Percentiles rank a stretch among this genome's conserved stretches.
Evolutionary conservation across 2,797 vertebrate species (phyloP).

Genomic region (Tokudaia muenninki): DNA sequence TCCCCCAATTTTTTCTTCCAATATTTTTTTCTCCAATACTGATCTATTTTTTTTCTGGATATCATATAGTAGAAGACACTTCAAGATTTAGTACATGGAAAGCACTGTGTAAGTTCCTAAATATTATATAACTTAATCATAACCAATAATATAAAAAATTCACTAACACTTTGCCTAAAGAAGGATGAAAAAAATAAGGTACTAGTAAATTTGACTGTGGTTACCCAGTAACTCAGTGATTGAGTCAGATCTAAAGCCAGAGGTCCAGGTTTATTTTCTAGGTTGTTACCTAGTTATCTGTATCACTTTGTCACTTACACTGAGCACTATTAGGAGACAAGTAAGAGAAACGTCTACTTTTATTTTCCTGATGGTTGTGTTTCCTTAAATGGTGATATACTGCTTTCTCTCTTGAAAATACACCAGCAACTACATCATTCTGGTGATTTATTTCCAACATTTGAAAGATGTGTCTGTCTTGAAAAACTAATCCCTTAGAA

Average conservation of each 20-base stretch:
- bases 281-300: not conserved
- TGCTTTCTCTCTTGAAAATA: not conserved
- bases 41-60: not conserved
- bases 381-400: not conserved
- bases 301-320: not conserved
- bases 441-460: not conserved
- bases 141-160: not conserved
- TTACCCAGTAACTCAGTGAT: not conserved
- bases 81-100: not conserved
- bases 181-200: constrained; percentile 1
- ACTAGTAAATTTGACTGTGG: not conserved
- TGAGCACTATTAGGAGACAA: too few species aligned
- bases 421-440: not conserved
- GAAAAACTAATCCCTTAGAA: not conserved
- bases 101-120: not conserved
- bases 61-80: not conserved
- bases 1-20: not conserved
- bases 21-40: not conserved
- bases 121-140: not conserved
- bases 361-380: not conserved
- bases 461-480: not conserved
- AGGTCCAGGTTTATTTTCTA: not conserved
- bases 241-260: not conserved
- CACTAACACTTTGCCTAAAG: not conserved
- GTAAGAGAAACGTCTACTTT: too few species aligned